Evolutionary conservation across 2,113 vertebrate genomes (phyloP).

Genomic region (Sialia sialis): DNA sequence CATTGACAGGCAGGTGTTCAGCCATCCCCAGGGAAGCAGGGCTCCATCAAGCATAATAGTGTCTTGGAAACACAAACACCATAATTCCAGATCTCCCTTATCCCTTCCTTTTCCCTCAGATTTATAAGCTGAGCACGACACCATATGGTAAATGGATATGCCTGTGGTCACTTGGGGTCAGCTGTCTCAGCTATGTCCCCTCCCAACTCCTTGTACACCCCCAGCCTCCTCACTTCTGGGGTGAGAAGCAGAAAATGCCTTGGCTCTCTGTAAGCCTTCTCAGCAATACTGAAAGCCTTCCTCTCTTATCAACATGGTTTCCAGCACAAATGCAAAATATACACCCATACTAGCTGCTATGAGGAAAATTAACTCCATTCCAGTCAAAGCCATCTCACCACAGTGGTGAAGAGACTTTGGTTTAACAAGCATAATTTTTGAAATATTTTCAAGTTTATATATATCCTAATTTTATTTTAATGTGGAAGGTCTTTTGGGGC

Average conservation of each 20-base stretch:
- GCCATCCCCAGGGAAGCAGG: background rate
- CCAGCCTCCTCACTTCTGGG: background rate
- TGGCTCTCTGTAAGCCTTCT: background rate
- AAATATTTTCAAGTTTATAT: background rate
- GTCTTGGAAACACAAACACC: background rate
- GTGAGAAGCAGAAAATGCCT: background rate
- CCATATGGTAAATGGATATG: background rate
- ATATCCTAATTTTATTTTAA: background rate
- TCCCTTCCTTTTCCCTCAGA: background rate
- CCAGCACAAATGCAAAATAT: background rate
- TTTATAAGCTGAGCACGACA: background rate
- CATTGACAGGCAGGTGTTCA: background rate
- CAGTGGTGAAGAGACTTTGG: background rate
- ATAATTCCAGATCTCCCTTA: background rate
- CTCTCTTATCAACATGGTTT: background rate
- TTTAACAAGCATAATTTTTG: background rate
- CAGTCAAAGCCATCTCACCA: background rate
- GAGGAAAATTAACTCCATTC: background rate
- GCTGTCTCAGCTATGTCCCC: background rate
- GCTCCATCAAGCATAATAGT: background rate
- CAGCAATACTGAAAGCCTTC: background rate
- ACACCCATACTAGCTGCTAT: too few relatives aligned
- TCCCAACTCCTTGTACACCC: background rate
- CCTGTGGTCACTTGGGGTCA: background rate
- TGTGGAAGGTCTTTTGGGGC: background rate